Conservation (phyloP, 2,888 invertebrate species). For the Phengaris alcon region DNA sequence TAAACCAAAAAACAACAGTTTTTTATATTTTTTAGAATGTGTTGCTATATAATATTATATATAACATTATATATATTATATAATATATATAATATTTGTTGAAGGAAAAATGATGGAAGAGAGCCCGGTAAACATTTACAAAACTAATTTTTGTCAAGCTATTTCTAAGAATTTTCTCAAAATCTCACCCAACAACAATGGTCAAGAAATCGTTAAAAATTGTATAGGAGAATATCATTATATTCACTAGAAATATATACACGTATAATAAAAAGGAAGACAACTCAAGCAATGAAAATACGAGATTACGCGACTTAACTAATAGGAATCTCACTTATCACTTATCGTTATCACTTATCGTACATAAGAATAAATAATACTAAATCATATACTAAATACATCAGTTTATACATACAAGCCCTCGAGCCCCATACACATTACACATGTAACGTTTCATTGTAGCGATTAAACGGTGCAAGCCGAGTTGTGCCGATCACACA, state of each 20-base stretch:
- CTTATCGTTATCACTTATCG: background rate
- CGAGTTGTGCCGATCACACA: too few species aligned
- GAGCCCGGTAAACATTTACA: too few species aligned
- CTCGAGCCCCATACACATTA: too few species aligned
- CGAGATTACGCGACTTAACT: conserved; percentile 17
- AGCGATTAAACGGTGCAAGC: too few species aligned
- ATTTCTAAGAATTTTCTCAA: background rate
- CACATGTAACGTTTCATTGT: too few species aligned
- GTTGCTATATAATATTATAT: too few species aligned
- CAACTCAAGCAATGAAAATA: background rate
- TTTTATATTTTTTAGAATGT: too few species aligned
- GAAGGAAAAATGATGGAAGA: too few species aligned
- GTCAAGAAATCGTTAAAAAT: background rate
- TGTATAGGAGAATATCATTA: background rate
- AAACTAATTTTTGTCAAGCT: background rate
- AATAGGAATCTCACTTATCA: conserved; percentile 13
- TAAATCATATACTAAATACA: background rate
- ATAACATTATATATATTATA: too few species aligned
- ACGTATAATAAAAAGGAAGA: background rate
- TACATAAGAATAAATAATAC: background rate
- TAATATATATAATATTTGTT: too few species aligned
- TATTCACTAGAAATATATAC: too few species aligned
- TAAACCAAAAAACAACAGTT: too few species aligned
- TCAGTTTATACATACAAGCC: background rate
- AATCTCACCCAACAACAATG: background rate